Percentiles rank a stretch among this genome's conserved stretches.
Evolutionary conservation across 2,888 invertebrate species (phyloP).

Genomic region (Meandrusa payeni): DNA sequence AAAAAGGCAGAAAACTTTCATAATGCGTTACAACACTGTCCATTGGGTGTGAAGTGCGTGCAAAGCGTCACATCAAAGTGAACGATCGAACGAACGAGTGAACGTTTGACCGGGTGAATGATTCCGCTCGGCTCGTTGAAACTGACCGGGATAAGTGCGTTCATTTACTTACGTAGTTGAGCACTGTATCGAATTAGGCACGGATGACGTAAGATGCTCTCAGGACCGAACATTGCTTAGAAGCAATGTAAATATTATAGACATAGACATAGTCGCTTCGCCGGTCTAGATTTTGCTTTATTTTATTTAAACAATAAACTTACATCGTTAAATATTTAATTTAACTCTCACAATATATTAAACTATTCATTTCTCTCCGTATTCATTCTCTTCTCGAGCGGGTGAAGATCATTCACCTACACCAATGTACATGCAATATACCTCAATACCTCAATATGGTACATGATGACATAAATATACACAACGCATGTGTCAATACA

Average conservation of each 20-base stretch:
- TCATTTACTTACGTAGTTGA: constrained; percentile 24
- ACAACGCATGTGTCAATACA: no score
- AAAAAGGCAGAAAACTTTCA: constrained; percentile 30
- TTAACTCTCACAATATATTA: no score
- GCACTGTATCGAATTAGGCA: constrained; percentile 22
- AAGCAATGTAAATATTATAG: constrained; percentile 6
- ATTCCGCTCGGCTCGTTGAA: constrained; percentile 54
- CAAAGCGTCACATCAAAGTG: constrained; percentile 65
- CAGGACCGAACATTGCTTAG: background rate
- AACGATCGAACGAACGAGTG: constrained; percentile 47
- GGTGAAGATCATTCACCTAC: no score
- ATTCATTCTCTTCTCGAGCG: no score
- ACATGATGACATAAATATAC: no score
- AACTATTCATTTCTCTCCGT: no score
- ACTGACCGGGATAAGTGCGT: constrained; percentile 52
- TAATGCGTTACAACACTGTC: constrained; percentile 52
- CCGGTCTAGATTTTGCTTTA: no score
- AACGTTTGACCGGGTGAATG: constrained; percentile 57
- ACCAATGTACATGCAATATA: no score
- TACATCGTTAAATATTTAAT: no score
- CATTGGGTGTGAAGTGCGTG: constrained; percentile 65
- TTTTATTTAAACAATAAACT: no score
- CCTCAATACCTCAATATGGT: no score
- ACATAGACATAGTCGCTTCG: no score
- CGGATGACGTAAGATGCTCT: constrained; percentile 21